Conservation (phyloP, 2,888 invertebrate species). For the Spodoptera picta region DNA sequence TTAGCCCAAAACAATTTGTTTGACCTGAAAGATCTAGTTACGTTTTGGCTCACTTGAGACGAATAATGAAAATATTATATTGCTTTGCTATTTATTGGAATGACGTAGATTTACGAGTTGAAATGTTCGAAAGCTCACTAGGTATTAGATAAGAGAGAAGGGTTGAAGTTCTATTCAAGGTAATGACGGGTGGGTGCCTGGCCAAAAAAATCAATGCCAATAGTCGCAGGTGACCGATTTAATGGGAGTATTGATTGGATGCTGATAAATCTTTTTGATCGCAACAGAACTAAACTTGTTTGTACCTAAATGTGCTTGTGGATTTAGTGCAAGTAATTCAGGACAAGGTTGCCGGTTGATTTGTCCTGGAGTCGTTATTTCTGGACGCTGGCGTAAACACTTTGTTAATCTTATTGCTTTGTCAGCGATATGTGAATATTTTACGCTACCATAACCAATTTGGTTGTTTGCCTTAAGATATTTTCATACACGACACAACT, state of each 20-base stretch:
- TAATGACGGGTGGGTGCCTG: constrained; percentile 44
- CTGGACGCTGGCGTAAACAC: constrained; percentile 56
- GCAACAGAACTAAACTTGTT: constrained; percentile 9
- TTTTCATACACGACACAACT: constrained; percentile 10
- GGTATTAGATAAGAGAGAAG: constrained; percentile 24
- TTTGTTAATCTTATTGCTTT: constrained; percentile 63
- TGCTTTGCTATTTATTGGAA: constrained; percentile 4
- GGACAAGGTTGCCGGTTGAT: constrained; percentile 70
- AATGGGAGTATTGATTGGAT: constrained; percentile 25
- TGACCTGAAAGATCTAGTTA: constrained; percentile 20
- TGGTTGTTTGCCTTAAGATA: constrained; percentile 37
- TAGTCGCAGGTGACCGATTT: constrained; percentile 41
- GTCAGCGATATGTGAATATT: constrained; percentile 49
- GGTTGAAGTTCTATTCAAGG: constrained; percentile 28
- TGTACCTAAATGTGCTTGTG: constrained; percentile 37
- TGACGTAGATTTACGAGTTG: not conserved
- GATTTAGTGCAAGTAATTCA: constrained; percentile 65
- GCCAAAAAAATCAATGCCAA: constrained; percentile 59
- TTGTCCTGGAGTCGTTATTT: constrained; percentile 67
- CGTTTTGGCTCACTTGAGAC: constrained; percentile 26
- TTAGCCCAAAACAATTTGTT: constrained; percentile 25
- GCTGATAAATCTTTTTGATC: constrained; percentile 36
- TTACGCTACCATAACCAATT: constrained; percentile 34
- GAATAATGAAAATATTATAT: constrained; percentile 14
- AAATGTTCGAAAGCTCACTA: constrained; percentile 4